Conservation (phyloP, 2,797 vertebrate species). For the Pelobates cultripes region DNA sequence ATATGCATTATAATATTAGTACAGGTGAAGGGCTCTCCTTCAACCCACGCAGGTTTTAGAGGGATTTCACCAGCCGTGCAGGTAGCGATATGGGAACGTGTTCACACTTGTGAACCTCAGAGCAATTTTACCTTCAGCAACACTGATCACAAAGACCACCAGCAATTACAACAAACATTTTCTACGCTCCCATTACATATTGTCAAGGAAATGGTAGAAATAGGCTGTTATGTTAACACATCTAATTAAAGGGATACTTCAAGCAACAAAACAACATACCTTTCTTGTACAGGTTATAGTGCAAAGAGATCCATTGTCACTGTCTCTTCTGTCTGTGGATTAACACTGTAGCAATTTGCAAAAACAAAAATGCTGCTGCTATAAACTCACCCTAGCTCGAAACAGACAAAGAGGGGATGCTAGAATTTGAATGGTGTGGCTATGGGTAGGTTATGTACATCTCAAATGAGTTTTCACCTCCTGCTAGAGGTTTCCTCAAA, state of each 20-base stretch:
- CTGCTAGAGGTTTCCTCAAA: too few species aligned
- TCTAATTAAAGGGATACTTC: neutral
- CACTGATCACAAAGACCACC: constrained; percentile 17
- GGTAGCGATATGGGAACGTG: constrained; percentile 4
- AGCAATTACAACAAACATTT: neutral
- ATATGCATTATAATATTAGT: constrained; percentile 18
- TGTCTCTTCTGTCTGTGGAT: too few species aligned
- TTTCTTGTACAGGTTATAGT: too few species aligned
- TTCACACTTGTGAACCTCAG: constrained; percentile 22
- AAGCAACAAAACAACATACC: too few species aligned
- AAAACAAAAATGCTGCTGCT: too few species aligned
- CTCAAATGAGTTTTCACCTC: too few species aligned
- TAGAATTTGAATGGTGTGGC: too few species aligned
- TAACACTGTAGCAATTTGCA: too few species aligned
- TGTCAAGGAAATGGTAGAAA: neutral
- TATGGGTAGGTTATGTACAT: too few species aligned
- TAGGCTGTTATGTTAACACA: neutral
- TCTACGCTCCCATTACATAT: neutral
- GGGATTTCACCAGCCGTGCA: constrained; percentile 11
- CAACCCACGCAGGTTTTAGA: constrained; percentile 15
- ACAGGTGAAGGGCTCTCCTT: constrained; percentile 4
- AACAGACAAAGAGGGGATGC: too few species aligned
- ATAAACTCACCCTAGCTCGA: too few species aligned
- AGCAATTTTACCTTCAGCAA: constrained; percentile 4
- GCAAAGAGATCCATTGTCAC: too few species aligned